phyloP scores from a whole-genome alignment of 2,797 vertebrate genomes.

The Argya squamiceps region DNA sequence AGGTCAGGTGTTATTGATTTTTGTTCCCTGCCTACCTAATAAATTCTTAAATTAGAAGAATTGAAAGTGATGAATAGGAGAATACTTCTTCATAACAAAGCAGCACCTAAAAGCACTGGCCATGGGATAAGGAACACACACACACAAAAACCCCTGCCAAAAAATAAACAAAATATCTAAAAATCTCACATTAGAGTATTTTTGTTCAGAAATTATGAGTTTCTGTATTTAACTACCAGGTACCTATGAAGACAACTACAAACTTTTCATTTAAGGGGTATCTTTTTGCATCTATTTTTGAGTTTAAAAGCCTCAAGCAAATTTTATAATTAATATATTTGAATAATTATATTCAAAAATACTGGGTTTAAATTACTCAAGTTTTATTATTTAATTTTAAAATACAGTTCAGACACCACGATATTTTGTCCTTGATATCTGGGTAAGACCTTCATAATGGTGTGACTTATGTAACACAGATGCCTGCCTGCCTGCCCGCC shows the following conservation, averaged over 20 bases:
- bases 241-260: background rate
- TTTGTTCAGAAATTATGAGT: background rate
- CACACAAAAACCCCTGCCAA: accelerated
- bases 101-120: background rate
- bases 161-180: background rate
- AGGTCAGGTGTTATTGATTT: conserved; percentile 50
- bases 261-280: background rate
- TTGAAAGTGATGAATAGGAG: conserved; percentile 23
- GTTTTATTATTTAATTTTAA: background rate
- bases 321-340: background rate
- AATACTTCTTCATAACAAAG: background rate
- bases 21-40: conserved; percentile 8
- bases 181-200: background rate
- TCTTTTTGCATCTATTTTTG: background rate
- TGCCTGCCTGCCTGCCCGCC: background rate
- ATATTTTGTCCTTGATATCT: background rate
- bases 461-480: background rate
- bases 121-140: background rate
- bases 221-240: background rate
- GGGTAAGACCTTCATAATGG: background rate
- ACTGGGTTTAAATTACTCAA: background rate
- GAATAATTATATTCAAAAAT: background rate
- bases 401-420: background rate
- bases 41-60: conserved; percentile 36
- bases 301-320: background rate